Evolutionary conservation across 2,797 vertebrate genomes (phyloP).

Genomic region (Takifugu ocellatus): DNA sequence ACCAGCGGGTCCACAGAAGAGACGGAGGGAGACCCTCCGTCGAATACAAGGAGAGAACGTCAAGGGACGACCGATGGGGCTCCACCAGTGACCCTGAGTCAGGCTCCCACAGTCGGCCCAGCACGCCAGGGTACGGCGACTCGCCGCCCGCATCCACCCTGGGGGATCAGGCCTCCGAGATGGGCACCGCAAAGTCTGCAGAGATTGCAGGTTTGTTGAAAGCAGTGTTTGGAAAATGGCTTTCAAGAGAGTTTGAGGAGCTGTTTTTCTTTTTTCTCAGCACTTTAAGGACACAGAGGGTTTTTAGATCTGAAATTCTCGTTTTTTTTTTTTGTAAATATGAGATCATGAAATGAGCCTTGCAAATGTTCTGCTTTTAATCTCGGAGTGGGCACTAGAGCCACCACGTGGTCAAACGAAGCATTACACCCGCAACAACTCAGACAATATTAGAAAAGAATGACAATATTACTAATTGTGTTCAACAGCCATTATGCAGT

Average conservation of each 20-base stretch:
- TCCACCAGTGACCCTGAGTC: constrained; percentile 89
- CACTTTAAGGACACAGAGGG: too few relatives aligned
- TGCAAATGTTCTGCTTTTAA: constrained; percentile 35
- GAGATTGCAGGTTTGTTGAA: constrained; percentile 61
- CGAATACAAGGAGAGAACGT: constrained; percentile 72
- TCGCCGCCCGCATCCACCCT: constrained; percentile 78
- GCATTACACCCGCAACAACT: constrained; percentile 18
- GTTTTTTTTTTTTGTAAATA: constrained; percentile 54
- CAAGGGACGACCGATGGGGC: constrained; percentile 74
- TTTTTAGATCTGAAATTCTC: background rate
- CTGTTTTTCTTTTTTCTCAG: background rate
- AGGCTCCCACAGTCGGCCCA: constrained; percentile 81
- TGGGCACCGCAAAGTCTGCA: constrained; percentile 78
- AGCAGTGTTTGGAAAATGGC: too few relatives aligned
- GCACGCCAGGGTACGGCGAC: constrained; percentile 83
- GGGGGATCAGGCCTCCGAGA: constrained; percentile 71
- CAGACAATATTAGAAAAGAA: constrained; percentile 11
- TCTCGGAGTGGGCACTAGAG: constrained; percentile 42
- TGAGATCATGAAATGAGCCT: constrained; percentile 64
- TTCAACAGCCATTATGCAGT: constrained; percentile 33
- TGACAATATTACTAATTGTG: constrained; percentile 30
- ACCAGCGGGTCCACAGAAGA: constrained; percentile 88
- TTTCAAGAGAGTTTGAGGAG: too few relatives aligned
- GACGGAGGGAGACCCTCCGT: constrained; percentile 56
- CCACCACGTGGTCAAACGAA: constrained; percentile 60